Conservation (phyloP, 92 coral and sea anemone genomes). For the Nematostella vectensis region DNA sequence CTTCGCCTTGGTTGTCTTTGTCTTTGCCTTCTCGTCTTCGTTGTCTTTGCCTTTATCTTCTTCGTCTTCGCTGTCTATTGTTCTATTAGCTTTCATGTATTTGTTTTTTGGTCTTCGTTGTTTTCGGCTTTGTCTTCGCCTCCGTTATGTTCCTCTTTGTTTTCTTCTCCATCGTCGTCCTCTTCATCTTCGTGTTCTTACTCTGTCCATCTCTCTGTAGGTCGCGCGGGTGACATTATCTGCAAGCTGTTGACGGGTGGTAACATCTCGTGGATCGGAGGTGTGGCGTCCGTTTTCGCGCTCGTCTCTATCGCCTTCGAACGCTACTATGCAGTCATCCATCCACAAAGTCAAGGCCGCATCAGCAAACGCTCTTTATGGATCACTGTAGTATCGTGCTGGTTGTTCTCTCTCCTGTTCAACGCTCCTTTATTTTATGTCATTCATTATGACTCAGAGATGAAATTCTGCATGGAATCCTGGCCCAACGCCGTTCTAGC, state of each 20-base stretch:
- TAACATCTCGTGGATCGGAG: constrained; percentile 29
- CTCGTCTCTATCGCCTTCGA: constrained; percentile 25
- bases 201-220: background rate
- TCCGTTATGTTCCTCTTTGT: background rate
- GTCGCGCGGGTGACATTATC: constrained; percentile 6
- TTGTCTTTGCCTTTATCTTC: background rate
- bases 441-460: constrained; percentile 17
- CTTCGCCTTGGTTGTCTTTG: background rate
- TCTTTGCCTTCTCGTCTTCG: constrained; percentile 2
- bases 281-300: constrained; percentile 20
- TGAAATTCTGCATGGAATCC: constrained; percentile 24
- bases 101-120: too few relatives aligned
- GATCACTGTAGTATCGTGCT: constrained; percentile 16
- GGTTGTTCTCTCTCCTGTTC: constrained; percentile 36
- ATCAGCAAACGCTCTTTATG: constrained; percentile 6
- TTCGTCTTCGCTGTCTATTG: background rate
- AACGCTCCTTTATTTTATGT: constrained; percentile 28
- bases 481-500: constrained; percentile 28
- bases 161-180: background rate
- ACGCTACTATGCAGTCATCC: constrained; percentile 18
- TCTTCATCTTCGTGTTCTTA: background rate
- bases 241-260: constrained; percentile 34
- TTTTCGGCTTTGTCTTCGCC: background rate
- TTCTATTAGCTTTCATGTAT: background rate
- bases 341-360: constrained; percentile 11